Conservation (phyloP, 2,797 vertebrate genomes). For the Pipistrellus nathusii region DNA sequence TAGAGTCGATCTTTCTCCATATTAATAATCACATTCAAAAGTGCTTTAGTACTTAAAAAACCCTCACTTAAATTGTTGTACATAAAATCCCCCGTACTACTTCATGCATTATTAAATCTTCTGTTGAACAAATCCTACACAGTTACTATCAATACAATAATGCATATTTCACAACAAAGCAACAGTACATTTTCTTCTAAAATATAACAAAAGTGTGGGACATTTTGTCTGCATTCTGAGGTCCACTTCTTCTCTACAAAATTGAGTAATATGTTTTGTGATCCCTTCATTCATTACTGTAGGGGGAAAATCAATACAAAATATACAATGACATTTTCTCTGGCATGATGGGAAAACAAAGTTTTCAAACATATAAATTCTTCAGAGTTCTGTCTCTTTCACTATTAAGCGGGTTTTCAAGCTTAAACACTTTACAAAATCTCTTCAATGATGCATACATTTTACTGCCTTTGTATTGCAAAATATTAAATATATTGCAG, state of each 20-base stretch:
- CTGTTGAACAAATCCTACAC: neutral
- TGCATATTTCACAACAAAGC: neutral
- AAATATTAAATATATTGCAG: neutral
- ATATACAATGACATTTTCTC: neutral
- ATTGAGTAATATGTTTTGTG: neutral
- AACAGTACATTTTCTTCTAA: neutral
- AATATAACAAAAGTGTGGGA: neutral
- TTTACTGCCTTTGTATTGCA: neutral
- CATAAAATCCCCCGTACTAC: constrained; percentile 25
- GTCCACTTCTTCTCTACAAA: neutral
- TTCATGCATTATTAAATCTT: constrained; percentile 12
- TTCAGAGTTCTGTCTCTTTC: neutral
- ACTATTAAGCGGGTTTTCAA: neutral
- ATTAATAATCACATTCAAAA: constrained; percentile 35
- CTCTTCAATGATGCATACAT: neutral
- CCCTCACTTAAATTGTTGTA: constrained; percentile 33
- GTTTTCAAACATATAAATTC: neutral
- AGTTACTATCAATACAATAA: neutral
- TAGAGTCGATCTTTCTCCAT: constrained; percentile 36
- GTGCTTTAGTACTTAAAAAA: constrained; percentile 4
- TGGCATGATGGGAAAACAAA: constrained; percentile 1
- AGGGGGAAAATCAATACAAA: neutral
- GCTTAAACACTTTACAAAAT: constrained; percentile 8
- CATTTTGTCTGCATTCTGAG: constrained; percentile 20
- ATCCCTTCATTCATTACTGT: constrained; percentile 18